These are phyloP conservation scores for Acropora tenuis DNA, from an alignment of 64 coral and sea anemone species.

Conservation along the genomic window DNA sequence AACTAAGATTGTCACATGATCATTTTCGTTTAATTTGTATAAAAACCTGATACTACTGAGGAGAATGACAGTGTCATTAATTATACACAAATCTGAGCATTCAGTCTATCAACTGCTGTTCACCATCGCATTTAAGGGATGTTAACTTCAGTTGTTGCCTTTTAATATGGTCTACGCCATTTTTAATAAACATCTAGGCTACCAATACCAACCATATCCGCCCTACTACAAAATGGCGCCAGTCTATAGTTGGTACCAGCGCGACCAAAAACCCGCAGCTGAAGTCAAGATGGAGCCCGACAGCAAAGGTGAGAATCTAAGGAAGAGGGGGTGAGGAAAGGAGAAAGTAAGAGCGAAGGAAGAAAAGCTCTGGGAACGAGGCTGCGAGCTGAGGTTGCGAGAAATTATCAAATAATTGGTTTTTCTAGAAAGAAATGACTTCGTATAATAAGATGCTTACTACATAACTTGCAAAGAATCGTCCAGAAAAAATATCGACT, in stretches of 20 bases:
- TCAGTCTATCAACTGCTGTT: too few relatives aligned
- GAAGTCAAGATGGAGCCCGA: slow-evolving; percentile 16
- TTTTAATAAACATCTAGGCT: not conserved
- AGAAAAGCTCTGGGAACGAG: too few relatives aligned
- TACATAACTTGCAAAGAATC: too few relatives aligned
- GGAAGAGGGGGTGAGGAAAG: not conserved
- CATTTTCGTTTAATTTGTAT: not conserved
- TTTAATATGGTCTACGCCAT: not conserved
- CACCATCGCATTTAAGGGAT: too few relatives aligned
- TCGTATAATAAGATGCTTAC: too few relatives aligned
- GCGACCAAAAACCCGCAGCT: not conserved
- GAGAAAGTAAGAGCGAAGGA: not conserved
- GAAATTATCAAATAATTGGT: too few relatives aligned
- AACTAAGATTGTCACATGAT: not conserved
- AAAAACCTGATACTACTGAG: too few relatives aligned
- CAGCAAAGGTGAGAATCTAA: not conserved
- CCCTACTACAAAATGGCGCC: slow-evolving; percentile 42
- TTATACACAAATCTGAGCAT: too few relatives aligned
- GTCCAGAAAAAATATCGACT: too few relatives aligned
- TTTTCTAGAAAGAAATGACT: too few relatives aligned
- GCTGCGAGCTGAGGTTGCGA: too few relatives aligned
- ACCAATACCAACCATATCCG: slow-evolving; percentile 12
- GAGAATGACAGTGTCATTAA: too few relatives aligned
- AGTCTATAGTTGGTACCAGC: slow-evolving; percentile 50
- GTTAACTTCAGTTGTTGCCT: not conserved